phyloP scores from a whole-genome alignment of 1,140 invertebrate species.

The Drosophila subobscura region DNA sequence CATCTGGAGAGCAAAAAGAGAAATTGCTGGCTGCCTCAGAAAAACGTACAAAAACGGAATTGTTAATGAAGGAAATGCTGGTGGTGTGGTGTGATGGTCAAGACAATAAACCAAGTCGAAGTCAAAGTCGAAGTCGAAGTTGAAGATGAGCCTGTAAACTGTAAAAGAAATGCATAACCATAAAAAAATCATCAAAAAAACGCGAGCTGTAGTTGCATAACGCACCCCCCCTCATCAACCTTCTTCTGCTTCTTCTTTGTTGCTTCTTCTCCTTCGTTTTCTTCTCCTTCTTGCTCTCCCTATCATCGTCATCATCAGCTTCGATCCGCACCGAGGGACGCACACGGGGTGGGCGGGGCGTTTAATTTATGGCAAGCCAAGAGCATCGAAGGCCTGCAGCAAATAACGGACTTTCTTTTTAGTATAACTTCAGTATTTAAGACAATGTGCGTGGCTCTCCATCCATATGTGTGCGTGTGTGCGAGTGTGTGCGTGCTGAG shows the following conservation, averaged over 20 bases:
- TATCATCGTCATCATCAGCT: conserved; percentile 26
- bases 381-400: conserved; percentile 60
- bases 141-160: conserved; percentile 76
- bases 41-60: conserved; percentile 66
- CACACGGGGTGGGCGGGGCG: conserved; percentile 9
- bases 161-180: conserved; percentile 77
- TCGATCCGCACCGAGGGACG: conserved; percentile 18
- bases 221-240: conserved; percentile 10
- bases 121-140: conserved; percentile 18
- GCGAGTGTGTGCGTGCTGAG: neutral
- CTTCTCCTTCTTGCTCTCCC: conserved; percentile 26
- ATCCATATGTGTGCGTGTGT: no score
- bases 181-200: conserved; percentile 52
- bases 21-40: conserved; percentile 56
- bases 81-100: conserved; percentile 11
- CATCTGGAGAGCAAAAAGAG: conserved; percentile 41
- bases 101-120: conserved; percentile 42
- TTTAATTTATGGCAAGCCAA: conserved; percentile 73
- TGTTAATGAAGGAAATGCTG: conserved; percentile 78
- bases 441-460: conserved; percentile 17
- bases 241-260: conserved; percentile 3
- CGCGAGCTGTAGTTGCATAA: conserved; percentile 36
- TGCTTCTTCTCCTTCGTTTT: conserved; percentile 14
- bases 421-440: conserved; percentile 37
- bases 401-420: conserved; percentile 71